A percentile compares a stretch with the other conserved stretches of the same genome.
phyloP scores from a whole-genome alignment of 2,797 vertebrate genomes.

The Otus scops region DNA sequence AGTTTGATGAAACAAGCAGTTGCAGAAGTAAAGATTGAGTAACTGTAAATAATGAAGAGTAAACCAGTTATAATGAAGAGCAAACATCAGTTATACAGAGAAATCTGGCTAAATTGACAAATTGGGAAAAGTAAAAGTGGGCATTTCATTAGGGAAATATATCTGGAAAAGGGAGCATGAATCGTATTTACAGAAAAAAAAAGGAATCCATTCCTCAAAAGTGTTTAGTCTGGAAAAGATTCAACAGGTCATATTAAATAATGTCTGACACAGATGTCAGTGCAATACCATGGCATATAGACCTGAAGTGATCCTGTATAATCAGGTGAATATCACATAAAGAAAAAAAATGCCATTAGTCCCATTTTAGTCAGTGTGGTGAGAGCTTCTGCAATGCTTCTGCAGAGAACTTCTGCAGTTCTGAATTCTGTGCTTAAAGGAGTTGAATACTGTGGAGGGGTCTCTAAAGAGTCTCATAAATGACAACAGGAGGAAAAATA shows the following conservation, averaged over 20 bases:
- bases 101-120: background rate
- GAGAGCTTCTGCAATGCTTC: background rate
- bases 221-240: background rate
- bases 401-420: background rate
- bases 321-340: background rate
- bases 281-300: background rate
- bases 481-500: background rate
- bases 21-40: background rate
- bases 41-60: background rate
- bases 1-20: background rate
- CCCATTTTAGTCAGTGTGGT: background rate
- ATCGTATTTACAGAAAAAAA: background rate
- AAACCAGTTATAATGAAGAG: background rate
- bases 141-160: background rate
- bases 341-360: background rate
- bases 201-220: background rate
- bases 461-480: background rate
- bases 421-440: background rate
- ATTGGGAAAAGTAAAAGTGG: background rate
- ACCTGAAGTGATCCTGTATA: background rate
- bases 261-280: background rate
- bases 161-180: background rate
- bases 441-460: background rate
- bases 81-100: background rate
- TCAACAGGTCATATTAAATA: background rate